These are phyloP conservation scores for Sphinx pinastri DNA, from an alignment of 2,888 invertebrate genomes.

Conservation along the genomic window DNA sequence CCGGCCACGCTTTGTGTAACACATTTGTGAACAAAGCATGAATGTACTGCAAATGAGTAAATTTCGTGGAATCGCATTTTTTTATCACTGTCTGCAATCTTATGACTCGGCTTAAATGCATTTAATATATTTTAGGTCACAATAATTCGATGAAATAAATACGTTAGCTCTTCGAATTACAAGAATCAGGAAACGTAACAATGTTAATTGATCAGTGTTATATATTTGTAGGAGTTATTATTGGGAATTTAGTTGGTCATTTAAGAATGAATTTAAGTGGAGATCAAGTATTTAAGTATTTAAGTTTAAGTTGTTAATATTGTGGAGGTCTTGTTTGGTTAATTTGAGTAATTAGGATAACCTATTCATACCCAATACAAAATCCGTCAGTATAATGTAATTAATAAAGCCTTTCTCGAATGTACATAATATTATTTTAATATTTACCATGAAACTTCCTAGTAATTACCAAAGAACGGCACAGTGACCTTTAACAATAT, in stretches of 20 bases:
- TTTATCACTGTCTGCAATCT: constrained; percentile 70
- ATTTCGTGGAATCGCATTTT: constrained; percentile 58
- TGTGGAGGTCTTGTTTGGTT: too few species aligned
- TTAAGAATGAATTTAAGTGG: too few species aligned
- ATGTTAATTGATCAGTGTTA: neutral
- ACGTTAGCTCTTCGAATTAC: neutral
- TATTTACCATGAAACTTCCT: neutral
- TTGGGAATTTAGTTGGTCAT: neutral
- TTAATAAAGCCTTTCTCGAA: too few species aligned
- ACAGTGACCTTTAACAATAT: neutral
- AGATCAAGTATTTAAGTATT: too few species aligned
- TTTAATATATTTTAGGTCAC: constrained; percentile 14
- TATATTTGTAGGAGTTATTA: neutral
- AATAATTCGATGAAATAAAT: constrained; percentile 23
- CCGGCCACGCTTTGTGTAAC: constrained; percentile 1
- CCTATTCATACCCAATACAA: too few species aligned
- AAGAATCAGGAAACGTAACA: constrained; percentile 13
- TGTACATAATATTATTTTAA: too few species aligned
- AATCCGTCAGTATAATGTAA: too few species aligned
- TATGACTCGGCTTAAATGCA: constrained; percentile 22
- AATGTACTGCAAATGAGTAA: constrained; percentile 44
- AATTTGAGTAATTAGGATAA: too few species aligned
- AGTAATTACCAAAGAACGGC: neutral
- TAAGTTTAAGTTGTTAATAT: too few species aligned
- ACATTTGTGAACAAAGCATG: constrained; percentile 33